Base-by-base conservation (phyloP, 1,140 invertebrate genomes). In the Lysiphlebus fabarum region DNA sequence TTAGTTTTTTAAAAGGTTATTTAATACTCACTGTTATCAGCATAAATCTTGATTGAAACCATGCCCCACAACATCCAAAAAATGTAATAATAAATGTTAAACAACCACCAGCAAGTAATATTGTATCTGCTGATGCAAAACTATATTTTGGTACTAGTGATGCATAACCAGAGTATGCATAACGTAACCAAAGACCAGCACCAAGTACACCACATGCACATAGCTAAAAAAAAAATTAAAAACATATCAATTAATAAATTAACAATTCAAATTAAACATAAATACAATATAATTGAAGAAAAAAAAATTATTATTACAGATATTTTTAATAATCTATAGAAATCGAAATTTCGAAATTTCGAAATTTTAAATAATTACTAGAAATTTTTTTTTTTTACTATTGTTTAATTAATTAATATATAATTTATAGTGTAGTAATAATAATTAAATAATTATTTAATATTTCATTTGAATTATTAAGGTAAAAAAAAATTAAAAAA, bases 11-110 rank as follows among this genome's bases (percentile, higher is more conserved):
- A 14, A 8, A n/a, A n/a, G n/a, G n/a, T 45, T 11, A 49, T 40
- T 8, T 10, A 8, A 48, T 38, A 81, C 85, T 81, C 75, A 91
- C 90, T 67, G 86, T 84, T 61, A 90, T 85, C 12, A 92, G 80
- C 67, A 91, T 82, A 67, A 87, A 90, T 69, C 86, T 83, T 40
- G 85, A 90, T 71, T 91, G 87, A 68, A 90, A 88, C 88, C 89
- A 91, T 44, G 88, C 85, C 9, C 90, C 90, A 71, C 90, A 91
- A 74, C 89, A 92, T 53, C 89, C 90, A 64, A 90, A 86, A 75
- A 91, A 90, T 37, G 89, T 86, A 1, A 90, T 81, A 49, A 89
- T 79, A 66, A 91, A 88, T 17, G 86, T 85, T 42, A 89, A 67
- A 41, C 85, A 82, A 50, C 90, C 90, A 12, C 86, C 81, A 36